Evolutionary conservation across 2,888 invertebrate species (phyloP).

Genomic region (Ichneumoninae sp.): DNA sequence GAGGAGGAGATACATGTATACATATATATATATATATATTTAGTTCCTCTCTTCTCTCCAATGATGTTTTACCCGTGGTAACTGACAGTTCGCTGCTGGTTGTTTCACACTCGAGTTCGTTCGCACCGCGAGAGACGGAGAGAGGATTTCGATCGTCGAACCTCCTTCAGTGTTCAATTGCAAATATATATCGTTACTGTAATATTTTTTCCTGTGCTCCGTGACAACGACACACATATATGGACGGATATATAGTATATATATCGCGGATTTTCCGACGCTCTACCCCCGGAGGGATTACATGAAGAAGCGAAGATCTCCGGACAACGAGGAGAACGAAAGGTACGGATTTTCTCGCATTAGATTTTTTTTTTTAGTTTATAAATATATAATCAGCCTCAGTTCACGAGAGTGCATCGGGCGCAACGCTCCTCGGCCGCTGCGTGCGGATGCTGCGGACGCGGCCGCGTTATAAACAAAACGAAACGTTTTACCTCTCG

Average conservation of each 20-base stretch:
- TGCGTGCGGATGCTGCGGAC: constrained; percentile 10
- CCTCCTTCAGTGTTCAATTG: constrained; percentile 11
- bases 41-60: constrained; percentile 20
- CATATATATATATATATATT: constrained; percentile 1
- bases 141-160: not conserved
- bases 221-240: constrained; percentile 26
- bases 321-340: constrained; percentile 41
- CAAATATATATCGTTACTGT: too few species aligned
- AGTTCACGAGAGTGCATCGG: not conserved
- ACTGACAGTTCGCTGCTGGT: constrained; percentile 63
- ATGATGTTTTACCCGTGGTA: constrained; percentile 59
- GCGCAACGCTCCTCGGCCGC: not conserved
- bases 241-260: constrained; percentile 32
- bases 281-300: constrained; percentile 62
- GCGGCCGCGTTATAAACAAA: constrained; percentile 24
- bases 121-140: constrained; percentile 66
- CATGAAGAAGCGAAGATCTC: constrained; percentile 55
- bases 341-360: constrained; percentile 24
- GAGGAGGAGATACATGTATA: not conserved
- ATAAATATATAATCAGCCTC: not conserved
- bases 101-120: constrained; percentile 58
- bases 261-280: constrained; percentile 46
- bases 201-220: not conserved
- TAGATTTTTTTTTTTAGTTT: not conserved
- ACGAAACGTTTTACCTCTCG: not conserved